Base-by-base conservation (phyloP, 2,888 invertebrate genomes). In the Nomada fucata region DNA sequence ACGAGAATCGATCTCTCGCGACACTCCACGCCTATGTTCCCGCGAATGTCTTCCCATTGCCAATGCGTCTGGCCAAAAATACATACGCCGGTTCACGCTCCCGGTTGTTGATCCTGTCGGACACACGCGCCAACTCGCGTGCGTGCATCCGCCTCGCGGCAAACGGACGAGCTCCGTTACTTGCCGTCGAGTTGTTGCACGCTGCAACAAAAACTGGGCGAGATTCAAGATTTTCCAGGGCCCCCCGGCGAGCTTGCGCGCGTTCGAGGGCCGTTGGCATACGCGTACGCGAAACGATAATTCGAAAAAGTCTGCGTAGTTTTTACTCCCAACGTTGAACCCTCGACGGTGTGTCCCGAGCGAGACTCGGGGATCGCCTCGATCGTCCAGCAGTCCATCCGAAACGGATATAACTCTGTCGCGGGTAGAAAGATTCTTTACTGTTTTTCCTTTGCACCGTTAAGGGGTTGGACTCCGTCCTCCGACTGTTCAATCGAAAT, bases 21-120 rank as follows among this genome's bases (percentile, higher is more conserved):
- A 13, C 18, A 50, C 44, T 63, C 80, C 72, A 65, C 87, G 87
- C 84, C 84, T 67, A 86, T 87, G 87, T 47, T 20, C 42, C 9
- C 50, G 60, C 76, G 69, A 65, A 79, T 79, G 70, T 80, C 80
- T 70, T 78, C 63, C 59, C 69, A 55, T 59, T 59, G 59, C 70
- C 47, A 60, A 7, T 63, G 61, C 75, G 88, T 84, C 86, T 84
- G 83, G 86, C 88, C 88, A 73, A 88, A 88, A 88, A 88, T 88
- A 88, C 74, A 88, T 88, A 87, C 74, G 64, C 26, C 29, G 26
- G 29, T 29, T 36, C 55, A 52, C 60, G 59, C 70, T 52, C 82
- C 52, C 79, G 86, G 86, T 88, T 86, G 84, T 84, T 85, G 88
- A 84, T 86, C 88, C 70, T 82, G 52, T 15, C 61, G 76, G 76